Evolutionary conservation across 2,113 vertebrate species (phyloP).

Genomic region (Clarias batrachus): DNA sequence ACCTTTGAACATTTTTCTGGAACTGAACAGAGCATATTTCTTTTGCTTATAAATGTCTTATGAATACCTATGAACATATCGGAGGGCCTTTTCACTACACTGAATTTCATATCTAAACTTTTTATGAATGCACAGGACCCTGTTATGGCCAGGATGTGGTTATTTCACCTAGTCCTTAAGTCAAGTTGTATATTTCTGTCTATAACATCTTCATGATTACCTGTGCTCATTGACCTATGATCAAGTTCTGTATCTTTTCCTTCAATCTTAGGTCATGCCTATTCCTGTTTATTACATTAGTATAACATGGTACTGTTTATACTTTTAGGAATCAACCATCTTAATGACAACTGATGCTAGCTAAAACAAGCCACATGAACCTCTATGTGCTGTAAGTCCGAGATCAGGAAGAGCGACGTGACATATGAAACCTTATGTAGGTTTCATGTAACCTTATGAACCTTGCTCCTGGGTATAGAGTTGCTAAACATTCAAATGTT

Average conservation of each 20-base stretch:
- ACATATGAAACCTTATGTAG: background rate
- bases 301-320: background rate
- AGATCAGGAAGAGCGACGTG: background rate
- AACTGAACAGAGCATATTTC: too few relatives aligned
- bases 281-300: background rate
- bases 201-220: too few relatives aligned
- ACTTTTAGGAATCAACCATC: background rate
- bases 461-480: background rate
- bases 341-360: background rate
- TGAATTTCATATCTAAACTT: background rate
- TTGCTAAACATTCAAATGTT: background rate
- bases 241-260: background rate
- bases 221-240: background rate
- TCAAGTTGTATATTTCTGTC: background rate
- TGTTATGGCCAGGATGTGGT: background rate
- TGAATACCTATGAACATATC: too few relatives aligned
- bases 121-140: background rate
- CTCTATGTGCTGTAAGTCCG: background rate
- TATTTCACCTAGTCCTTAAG: background rate
- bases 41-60: too few relatives aligned
- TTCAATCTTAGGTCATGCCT: background rate
- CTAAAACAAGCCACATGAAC: background rate
- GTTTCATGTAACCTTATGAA: background rate
- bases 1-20: background rate
- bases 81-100: too few relatives aligned